phyloP scores from a whole-genome alignment of 2,888 invertebrate genomes.

The Hypercompe scribonia region DNA sequence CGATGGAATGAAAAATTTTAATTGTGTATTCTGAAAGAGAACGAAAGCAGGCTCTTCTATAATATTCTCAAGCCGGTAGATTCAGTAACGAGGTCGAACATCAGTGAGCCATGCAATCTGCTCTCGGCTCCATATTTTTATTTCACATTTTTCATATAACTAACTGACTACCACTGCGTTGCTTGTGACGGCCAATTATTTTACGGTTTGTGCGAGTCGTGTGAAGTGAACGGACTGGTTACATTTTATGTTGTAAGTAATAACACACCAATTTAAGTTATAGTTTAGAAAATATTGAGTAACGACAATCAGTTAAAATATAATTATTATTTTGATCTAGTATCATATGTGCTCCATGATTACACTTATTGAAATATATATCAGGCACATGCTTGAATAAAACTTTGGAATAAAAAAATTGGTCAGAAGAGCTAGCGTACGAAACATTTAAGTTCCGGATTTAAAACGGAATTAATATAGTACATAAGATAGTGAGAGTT shows the following conservation, averaged over 20 bases:
- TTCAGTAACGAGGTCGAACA: constrained; percentile 44
- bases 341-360: too few species aligned
- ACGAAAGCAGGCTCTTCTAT: constrained; percentile 6
- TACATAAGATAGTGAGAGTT: too few species aligned
- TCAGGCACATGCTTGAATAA: too few species aligned
- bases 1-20: background rate
- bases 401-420: too few species aligned
- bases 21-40: background rate
- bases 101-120: constrained; percentile 48
- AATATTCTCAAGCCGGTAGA: constrained; percentile 20
- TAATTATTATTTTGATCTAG: too few species aligned
- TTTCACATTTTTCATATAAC: constrained; percentile 47
- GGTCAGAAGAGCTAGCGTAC: too few species aligned
- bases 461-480: too few species aligned
- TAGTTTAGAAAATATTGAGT: too few species aligned
- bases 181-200: constrained; percentile 51
- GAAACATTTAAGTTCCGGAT: too few species aligned
- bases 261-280: background rate
- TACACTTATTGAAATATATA: too few species aligned
- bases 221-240: constrained; percentile 5
- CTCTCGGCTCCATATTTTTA: constrained; percentile 33
- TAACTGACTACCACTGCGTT: constrained; percentile 26
- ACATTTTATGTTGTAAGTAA: constrained; percentile 7
- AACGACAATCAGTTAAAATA: too few species aligned
- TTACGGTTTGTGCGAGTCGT: constrained; percentile 33